Base-by-base conservation (phyloP, 1,140 invertebrate genomes). In the Mactra quadrangularis region DNA sequence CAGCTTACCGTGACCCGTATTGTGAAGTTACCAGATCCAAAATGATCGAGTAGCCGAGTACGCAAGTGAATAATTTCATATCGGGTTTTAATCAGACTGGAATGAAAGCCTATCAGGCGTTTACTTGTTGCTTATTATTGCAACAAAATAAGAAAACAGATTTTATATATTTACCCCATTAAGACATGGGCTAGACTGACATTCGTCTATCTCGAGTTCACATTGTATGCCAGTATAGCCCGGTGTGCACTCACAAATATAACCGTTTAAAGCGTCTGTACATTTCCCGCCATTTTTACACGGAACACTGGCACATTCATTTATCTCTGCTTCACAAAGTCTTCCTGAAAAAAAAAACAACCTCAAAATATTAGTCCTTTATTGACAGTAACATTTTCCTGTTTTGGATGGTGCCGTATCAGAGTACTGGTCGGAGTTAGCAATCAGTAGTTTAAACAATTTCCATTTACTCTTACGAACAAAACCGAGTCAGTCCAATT, bases 231-330 rank as follows among this genome's bases (percentile, higher is more conserved):
- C 84, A 6, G 52, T 41, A 41, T 45, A 86, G 15, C 74, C 74
- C 17, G 52, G 60, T 22, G 25, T 11, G 75, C 84, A 87, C 19
- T 70, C 1, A 59, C 82, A 87, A 31, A 60, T 52, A 41, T 81
- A 85, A n/a, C 53, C 66, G 29, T 66, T 66, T n/a, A 50, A 72
- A 19, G 55, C 33, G 60, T 86, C 72, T 55, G 45, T 47, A 55
- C 82, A 87, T 6, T 4, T 45, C 27, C 41, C 66, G 52, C 83
- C 62, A 59, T 85, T 85, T 31, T 45, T 25, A 41, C 76, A 79
- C n/a, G 68, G 66, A 0, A 17, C 3, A 60, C 83, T 81, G n/a
- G 47, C 59, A 41, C 83, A 85, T 50, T 81, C 76, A 31, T 81
- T 81, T 4, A 71, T 50, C 45, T 74, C 83, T 7, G 62, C 38